Base-by-base conservation (phyloP, 2,113 vertebrate genomes). In the Notarius quadriscutis region DNA sequence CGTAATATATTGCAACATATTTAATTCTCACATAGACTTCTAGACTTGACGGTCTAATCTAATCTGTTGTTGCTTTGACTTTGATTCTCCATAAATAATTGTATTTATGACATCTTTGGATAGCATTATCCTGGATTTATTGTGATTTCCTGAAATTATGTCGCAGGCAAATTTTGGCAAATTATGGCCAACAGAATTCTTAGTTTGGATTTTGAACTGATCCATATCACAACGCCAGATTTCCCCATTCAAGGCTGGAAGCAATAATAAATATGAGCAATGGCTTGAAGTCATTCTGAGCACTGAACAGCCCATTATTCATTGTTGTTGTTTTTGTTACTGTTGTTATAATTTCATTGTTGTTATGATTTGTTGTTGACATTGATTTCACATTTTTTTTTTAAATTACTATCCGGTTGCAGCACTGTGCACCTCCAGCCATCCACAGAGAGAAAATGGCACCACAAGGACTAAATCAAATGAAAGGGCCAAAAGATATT, bases 231-330 rank as follows among this genome's bases (percentile, higher is more conserved):
- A 34, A 58, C 41, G 57, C n/a, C 30, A 60, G 18, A 60, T 14
- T 55, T 7, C 25, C 3, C 27, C n/a, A 55, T 17, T 55, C 51
- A 27, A 27, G 50, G 14, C 79, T 81, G 58, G 18, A 50, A 63
- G 60, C 25, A 65, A 50, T 63, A 65, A 83, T 12, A 60, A 81
- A 58, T 60, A 65, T 83, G 81, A 65, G 60, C 20, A 51, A 41
- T 65, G 60, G 5, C 34, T 63, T n/a, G 25, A 82, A n/a, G 17
- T 81, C 30, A 22, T 62, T 30, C 27, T 41, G 27, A 62, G 57
- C 30, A 25, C 18, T 25, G 1, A 48, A 82, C 50, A 7, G 9
- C 30, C 30, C 17, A 60, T 81, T 81, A 81, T 81, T 60, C 25
- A 81, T 12, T 79, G 14, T 79, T 25, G 72, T 74, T 80, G 6